phyloP scores from a whole-genome alignment of 2,888 invertebrate genomes.

The Troides oblongomaculatus region DNA sequence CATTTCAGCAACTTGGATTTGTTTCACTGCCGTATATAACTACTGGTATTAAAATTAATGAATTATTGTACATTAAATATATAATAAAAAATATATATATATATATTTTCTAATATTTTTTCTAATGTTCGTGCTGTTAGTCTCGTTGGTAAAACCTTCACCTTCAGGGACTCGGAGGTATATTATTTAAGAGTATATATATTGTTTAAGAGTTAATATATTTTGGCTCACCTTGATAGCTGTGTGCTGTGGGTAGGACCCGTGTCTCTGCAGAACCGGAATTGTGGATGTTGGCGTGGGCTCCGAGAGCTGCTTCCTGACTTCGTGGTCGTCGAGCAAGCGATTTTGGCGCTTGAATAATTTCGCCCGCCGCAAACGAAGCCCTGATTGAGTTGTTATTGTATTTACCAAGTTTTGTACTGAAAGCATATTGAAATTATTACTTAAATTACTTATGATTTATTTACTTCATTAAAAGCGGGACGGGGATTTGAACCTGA shows the following conservation, averaged over 20 bases:
- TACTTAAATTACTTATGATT: neutral
- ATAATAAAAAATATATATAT: too few species aligned
- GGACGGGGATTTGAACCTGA: neutral
- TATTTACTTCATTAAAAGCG: neutral
- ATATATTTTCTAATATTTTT: too few species aligned
- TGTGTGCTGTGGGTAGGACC: conserved; percentile 65
- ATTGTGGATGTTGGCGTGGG: conserved; percentile 44
- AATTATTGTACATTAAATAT: too few species aligned
- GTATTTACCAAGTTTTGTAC: conserved; percentile 33
- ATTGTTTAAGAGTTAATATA: too few species aligned
- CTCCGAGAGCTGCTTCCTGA: conserved; percentile 60
- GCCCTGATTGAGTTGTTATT: conserved; percentile 35
- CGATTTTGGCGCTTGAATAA: conserved; percentile 60
- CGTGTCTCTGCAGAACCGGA: conserved; percentile 56
- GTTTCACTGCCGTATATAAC: too few species aligned
- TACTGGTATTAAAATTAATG: too few species aligned
- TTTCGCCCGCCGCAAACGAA: conserved; percentile 54
- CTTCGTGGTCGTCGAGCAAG: conserved; percentile 53
- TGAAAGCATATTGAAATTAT: neutral
- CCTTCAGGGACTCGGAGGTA: too few species aligned
- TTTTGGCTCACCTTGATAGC: conserved; percentile 44
- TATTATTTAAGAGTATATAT: too few species aligned
- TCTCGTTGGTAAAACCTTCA: neutral
- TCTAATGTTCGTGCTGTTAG: neutral
- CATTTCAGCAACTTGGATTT: too few species aligned